Evolutionary conservation across 2,113 vertebrate genomes (phyloP), one percentile per base, ranked within the genome.

Genomic region (Ceratotherium simum): DNA sequence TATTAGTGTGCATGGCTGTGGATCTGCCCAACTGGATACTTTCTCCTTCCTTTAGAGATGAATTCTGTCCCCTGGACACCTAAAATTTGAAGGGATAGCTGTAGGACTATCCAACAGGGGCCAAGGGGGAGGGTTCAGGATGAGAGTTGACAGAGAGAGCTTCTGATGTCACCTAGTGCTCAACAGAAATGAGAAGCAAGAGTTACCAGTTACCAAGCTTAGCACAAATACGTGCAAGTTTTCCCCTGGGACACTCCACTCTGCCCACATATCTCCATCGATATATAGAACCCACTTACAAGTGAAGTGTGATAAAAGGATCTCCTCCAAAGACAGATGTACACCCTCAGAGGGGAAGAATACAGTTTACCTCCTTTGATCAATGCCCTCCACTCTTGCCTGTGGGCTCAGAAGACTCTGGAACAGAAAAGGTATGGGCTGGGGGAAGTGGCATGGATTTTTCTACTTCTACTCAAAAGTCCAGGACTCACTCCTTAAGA

Each of bases 11-110:
- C 39, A 42, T 11, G 31, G 67, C 76, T 64, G 36, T 60, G 36
- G 62, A 46, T 82, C 64, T 94, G 82, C 58, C 95, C 93, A 87
- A 58, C 51, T 36, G 51, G 58, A 95, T 46, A 76, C n/a, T 36
- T 76, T 36, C 42, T 88, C 82, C 65, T 95, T 91, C 56, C 39
- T 91, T 81, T 65, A 64, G 46, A 89, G 65, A 75, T 58, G 36
- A 36, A 80, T 54, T 69, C 39, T 91, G 51, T 79, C 14, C 56
- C 48, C 14, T 67, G 48, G 23, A 75, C 23, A 75, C 29, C 31
- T 67, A 90, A 58, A 78, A 54, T 60, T 67, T 48, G 33, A 80
- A 94, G 46, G n/a, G n/a, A n/a, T 25, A 62, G 27, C 48, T 23
- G 13, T 7, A 54, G 29, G 13, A 39, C 31, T 64, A 48, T 36